Evolutionary conservation across 2,888 invertebrate genomes (phyloP).

Genomic region (Lacanobia wlatinum): DNA sequence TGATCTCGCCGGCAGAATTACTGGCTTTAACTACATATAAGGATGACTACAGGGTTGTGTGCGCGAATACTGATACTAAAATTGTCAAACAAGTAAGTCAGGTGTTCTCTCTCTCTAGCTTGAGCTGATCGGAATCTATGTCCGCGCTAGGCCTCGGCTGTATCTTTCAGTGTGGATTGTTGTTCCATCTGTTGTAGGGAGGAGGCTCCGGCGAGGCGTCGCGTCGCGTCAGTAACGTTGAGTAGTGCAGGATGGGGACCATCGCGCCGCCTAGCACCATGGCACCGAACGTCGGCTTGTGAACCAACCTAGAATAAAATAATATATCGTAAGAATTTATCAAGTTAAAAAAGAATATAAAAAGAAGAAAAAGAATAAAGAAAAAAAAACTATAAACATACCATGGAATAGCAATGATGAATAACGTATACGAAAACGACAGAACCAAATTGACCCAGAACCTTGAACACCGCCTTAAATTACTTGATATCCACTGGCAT

Average conservation of each 20-base stretch:
- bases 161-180: slow-evolving; percentile 72
- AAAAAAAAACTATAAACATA: slow-evolving; percentile 66
- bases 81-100: background rate
- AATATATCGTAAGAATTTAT: background rate
- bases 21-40: background rate
- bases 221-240: slow-evolving; percentile 78
- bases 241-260: slow-evolving; percentile 84
- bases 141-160: background rate
- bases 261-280: slow-evolving; percentile 78
- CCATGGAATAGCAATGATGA: slow-evolving; percentile 87
- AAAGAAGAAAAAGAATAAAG: background rate
- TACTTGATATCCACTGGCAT: slow-evolving; percentile 84
- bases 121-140: slow-evolving; percentile 1
- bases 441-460: slow-evolving; percentile 85
- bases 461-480: slow-evolving; percentile 82
- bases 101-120: background rate
- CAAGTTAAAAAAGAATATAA: too few species aligned
- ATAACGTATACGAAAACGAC: slow-evolving; percentile 85
- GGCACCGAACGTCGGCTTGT: slow-evolving; percentile 83
- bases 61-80: background rate
- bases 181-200: slow-evolving; percentile 74
- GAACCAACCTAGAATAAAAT: slow-evolving; percentile 76
- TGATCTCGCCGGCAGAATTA: background rate
- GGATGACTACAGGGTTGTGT: background rate
- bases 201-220: slow-evolving; percentile 68